These are phyloP conservation scores for Lytechinus variegatus DNA, from an alignment of 35 echinoderm and acorn worm species.

Conservation along the genomic window DNA sequence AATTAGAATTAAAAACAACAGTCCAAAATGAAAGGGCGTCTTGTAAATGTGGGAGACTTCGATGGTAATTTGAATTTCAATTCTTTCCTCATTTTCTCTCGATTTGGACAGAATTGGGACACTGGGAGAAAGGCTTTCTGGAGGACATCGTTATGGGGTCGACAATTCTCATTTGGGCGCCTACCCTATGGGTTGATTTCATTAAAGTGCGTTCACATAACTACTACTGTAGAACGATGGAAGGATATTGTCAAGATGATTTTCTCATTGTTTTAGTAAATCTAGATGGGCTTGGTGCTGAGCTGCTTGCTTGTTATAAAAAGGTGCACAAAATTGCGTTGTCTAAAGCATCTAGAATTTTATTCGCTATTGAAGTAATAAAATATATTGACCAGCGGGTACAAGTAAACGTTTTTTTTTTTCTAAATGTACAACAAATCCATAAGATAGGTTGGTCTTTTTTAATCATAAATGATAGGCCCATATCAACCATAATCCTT, in stretches of 20 bases:
- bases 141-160: neutral
- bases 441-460: too few relatives aligned
- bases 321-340: too few relatives aligned
- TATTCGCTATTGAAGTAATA: too few relatives aligned
- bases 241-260: neutral
- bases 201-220: neutral
- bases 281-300: too few relatives aligned
- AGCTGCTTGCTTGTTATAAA: too few relatives aligned
- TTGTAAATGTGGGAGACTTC: neutral
- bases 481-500: too few relatives aligned
- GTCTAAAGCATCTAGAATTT: too few relatives aligned
- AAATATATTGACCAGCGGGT: too few relatives aligned
- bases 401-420: too few relatives aligned
- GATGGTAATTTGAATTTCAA: neutral
- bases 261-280: too few relatives aligned
- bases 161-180: neutral
- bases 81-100: slow-evolving; percentile 2
- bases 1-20: slow-evolving; percentile 15
- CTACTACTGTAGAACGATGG: neutral
- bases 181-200: slow-evolving; percentile 9
- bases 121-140: neutral
- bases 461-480: too few relatives aligned
- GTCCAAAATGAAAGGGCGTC: neutral
- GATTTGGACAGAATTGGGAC: neutral
- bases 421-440: too few relatives aligned